A percentile compares a stretch with the other conserved stretches of the same genome.
phyloP scores from a whole-genome alignment of 2,113 vertebrate species.

The Zosterops pallidus region DNA sequence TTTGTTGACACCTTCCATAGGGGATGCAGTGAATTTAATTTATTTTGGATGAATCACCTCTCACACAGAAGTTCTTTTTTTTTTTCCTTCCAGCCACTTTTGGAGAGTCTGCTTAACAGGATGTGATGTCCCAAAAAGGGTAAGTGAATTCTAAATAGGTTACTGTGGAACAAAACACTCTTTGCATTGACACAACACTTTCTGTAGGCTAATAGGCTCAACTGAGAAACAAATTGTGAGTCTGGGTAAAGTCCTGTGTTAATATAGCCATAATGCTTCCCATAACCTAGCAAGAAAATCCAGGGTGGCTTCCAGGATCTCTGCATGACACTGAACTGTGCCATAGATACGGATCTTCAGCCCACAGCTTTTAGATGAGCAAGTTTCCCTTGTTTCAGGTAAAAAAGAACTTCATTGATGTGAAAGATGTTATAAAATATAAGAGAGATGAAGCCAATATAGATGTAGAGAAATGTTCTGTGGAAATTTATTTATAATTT shows the following conservation, averaged over 20 bases:
- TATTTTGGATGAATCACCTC: neutral
- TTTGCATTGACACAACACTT: neutral
- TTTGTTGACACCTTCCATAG: neutral
- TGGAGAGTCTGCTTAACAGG: neutral
- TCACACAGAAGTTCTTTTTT: neutral
- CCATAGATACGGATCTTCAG: fast-evolving
- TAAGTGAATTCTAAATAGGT: neutral
- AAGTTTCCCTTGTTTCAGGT: neutral
- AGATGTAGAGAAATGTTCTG: neutral
- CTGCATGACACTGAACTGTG: neutral
- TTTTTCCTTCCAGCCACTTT: neutral
- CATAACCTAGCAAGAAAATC: neutral
- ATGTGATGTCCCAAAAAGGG: neutral
- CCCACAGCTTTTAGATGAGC: neutral
- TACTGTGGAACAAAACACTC: neutral
- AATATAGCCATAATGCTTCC: neutral
- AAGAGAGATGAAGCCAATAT: neutral
- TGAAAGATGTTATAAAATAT: neutral
- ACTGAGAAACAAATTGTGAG: neutral
- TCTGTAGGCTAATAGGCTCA: neutral
- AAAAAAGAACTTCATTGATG: neutral
- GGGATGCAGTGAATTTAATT: neutral
- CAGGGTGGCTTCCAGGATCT: neutral
- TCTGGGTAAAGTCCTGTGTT: neutral
- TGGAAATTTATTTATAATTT: neutral